These are phyloP conservation scores for Coptodon rendalli DNA, from an alignment of 2,113 vertebrate genomes.

Conservation along the genomic window DNA sequence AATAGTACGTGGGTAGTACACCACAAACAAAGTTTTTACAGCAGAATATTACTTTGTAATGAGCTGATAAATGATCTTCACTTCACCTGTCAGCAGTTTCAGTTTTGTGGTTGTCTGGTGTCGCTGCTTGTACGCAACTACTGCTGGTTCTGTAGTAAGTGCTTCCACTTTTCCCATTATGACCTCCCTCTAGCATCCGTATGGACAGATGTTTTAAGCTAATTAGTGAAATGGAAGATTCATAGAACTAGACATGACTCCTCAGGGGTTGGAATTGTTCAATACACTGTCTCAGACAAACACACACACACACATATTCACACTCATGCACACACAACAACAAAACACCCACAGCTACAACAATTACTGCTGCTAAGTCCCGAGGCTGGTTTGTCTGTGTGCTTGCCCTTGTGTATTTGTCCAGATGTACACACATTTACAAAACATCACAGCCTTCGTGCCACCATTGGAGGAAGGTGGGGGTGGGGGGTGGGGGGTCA, in stretches of 20 bases:
- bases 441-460: not conserved
- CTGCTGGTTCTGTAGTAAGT: not conserved
- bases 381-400: not conserved
- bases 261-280: slow-evolving; percentile 23
- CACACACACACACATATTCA: not conserved
- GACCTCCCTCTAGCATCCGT: slow-evolving; percentile 23
- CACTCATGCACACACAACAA: not conserved
- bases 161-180: slow-evolving; percentile 19
- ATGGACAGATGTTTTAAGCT: slow-evolving; percentile 58
- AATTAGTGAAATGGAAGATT: slow-evolving; percentile 62
- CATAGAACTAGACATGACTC: slow-evolving; percentile 42
- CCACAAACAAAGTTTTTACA: not conserved
- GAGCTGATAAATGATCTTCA: not conserved
- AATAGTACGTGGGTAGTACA: not conserved
- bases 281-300: not conserved
- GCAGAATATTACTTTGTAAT: not conserved
- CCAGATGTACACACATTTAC: not conserved
- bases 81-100: not conserved
- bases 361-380: not conserved
- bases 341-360: not conserved
- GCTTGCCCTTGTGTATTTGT: not conserved
- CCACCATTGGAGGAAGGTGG: not conserved
- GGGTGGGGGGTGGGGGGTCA: not conserved
- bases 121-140: not conserved
- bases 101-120: not conserved